These are phyloP conservation scores for Psilopogon haemacephalus DNA, from an alignment of 2,113 vertebrate species.

Conservation along the genomic window DNA sequence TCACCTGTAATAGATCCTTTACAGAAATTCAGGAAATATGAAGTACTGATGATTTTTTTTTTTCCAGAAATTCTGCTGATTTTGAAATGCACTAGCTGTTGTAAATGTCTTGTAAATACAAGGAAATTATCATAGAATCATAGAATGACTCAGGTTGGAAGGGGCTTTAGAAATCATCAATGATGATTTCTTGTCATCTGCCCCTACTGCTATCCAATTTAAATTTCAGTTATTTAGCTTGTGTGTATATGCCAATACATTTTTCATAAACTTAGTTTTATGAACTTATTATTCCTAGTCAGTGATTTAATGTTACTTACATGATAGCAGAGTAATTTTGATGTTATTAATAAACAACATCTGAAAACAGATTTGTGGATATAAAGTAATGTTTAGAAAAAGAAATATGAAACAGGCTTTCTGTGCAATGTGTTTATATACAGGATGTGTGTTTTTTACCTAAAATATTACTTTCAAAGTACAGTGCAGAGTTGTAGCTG, in stretches of 20 bases:
- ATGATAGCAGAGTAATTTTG: not conserved
- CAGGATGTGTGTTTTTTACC: not conserved
- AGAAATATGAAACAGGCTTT: not conserved
- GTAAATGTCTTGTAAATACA: not conserved
- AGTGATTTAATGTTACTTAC: not conserved
- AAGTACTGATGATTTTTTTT: not conserved
- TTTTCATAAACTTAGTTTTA: not conserved
- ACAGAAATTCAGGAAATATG: not conserved
- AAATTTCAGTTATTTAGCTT: not conserved
- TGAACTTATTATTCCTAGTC: not conserved
- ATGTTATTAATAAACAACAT: not conserved
- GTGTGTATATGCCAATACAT: not conserved
- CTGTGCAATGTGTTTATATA: not conserved
- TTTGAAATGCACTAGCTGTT: not conserved
- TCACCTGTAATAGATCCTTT: not conserved
- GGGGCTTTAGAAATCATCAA: not conserved
- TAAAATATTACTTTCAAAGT: not conserved
- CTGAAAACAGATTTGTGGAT: not conserved
- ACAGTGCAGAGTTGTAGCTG: not conserved
- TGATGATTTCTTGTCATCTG: not conserved
- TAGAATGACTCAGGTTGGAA: too few species aligned
- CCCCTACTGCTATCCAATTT: not conserved
- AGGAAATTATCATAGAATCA: not conserved
- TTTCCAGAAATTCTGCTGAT: not conserved
- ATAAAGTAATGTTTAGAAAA: not conserved